Evolutionary conservation across 2,113 vertebrate species (phyloP).

Genomic region (Promerops cafer): DNA sequence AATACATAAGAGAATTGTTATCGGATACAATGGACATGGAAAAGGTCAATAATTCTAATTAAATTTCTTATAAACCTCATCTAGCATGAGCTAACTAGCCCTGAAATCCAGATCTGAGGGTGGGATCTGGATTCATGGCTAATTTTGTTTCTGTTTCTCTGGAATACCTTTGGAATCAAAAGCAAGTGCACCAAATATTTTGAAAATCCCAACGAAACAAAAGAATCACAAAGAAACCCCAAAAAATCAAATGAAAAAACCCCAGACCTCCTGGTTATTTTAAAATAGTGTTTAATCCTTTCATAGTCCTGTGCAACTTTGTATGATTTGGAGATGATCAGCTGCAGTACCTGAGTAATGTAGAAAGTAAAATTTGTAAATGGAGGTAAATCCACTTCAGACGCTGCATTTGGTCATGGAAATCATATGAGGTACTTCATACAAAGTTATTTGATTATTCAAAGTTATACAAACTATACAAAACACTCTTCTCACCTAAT

Average conservation of each 20-base stretch:
- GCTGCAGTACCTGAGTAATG: background rate
- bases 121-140: background rate
- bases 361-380: background rate
- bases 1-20: background rate
- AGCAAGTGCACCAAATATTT: background rate
- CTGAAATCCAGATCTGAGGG: background rate
- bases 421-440: background rate
- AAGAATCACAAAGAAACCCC: background rate
- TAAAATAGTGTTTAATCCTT: background rate
- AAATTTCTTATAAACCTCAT: background rate
- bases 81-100: background rate
- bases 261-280: background rate
- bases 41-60: constrained; percentile 25
- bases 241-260: background rate
- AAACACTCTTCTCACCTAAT: background rate
- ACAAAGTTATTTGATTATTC: background rate
- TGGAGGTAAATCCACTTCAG: background rate
- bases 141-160: background rate
- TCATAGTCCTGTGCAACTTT: background rate
- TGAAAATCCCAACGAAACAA: background rate
- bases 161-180: background rate
- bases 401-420: background rate
- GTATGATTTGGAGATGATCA: background rate
- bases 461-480: background rate
- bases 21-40: background rate